phyloP scores from a whole-genome alignment of 2,888 invertebrate species.

The Drosophila nigritarsus region DNA sequence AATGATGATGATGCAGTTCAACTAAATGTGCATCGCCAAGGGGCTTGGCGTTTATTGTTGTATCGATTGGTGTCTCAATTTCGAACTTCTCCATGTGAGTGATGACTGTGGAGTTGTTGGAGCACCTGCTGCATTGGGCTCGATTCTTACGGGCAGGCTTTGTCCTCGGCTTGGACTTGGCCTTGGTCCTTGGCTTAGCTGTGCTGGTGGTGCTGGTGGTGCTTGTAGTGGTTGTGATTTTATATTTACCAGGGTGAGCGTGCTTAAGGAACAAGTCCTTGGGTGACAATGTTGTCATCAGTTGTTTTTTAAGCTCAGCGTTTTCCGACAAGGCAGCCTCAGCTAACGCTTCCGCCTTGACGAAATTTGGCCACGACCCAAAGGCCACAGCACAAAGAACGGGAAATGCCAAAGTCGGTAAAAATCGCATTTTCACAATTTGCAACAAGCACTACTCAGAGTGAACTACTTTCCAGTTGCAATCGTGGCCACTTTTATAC shows the following conservation, averaged over 20 bases:
- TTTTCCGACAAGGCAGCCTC: background rate
- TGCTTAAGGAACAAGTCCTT: constrained; percentile 48
- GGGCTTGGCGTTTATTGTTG: background rate
- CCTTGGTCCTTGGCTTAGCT: background rate
- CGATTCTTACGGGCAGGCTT: background rate
- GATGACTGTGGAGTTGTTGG: constrained; percentile 7
- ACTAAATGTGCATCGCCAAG: background rate
- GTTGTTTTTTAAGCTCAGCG: background rate
- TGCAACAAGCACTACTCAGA: constrained; percentile 8
- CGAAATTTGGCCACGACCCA: background rate
- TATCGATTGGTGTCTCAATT: background rate
- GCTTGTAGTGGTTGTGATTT: background rate
- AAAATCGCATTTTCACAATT: constrained; percentile 34
- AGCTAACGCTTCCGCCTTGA: constrained; percentile 4
- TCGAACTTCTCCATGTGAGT: constrained; percentile 1
- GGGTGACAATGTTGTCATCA: constrained; percentile 32
- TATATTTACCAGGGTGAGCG: background rate
- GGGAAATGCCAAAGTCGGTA: constrained; percentile 12
- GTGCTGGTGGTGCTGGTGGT: background rate
- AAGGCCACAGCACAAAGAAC: constrained; percentile 10
- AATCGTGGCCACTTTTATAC: constrained; percentile 39
- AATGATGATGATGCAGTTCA: background rate
- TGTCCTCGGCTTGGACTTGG: constrained; percentile 2
- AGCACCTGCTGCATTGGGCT: background rate
- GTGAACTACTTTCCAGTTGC: constrained; percentile 28